Conservation (phyloP, 2,113 vertebrate genomes). For the Sminthopsis crassicaudata region DNA sequence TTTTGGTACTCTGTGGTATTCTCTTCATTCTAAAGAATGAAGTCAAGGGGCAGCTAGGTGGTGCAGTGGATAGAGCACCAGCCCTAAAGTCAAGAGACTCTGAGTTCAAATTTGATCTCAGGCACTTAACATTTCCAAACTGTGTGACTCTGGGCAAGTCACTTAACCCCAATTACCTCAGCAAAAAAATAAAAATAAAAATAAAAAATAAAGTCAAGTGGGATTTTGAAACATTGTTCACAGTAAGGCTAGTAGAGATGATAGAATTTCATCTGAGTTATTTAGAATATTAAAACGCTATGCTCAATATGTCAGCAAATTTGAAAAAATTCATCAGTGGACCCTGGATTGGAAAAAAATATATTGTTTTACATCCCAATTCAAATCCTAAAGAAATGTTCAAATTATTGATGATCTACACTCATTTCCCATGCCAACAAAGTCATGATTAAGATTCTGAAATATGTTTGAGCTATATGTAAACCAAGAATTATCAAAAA, state of each 20-base stretch:
- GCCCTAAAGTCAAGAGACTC: no score
- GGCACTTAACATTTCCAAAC: no score
- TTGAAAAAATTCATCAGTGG: neutral
- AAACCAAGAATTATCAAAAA: neutral
- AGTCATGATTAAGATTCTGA: neutral
- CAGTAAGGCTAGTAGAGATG: neutral
- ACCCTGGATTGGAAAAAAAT: neutral
- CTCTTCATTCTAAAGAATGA: neutral
- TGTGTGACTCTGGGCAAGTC: no score
- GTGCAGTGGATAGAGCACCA: no score
- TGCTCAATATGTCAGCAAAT: neutral
- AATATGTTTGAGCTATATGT: neutral
- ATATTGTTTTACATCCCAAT: neutral
- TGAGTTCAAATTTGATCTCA: no score
- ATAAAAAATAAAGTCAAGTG: neutral
- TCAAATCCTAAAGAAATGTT: neutral
- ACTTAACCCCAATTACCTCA: no score
- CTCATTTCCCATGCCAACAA: neutral
- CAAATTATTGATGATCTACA: neutral
- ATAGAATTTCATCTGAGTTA: neutral
- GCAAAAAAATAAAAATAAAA: no score
- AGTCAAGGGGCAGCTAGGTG: neutral
- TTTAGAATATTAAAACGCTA: no score
- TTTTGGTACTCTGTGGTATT: neutral
- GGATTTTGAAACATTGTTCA: neutral